A percentile compares a stretch with the other conserved stretches of the same genome.
These are phyloP conservation scores for Andrena bucephala DNA, from an alignment of 2,888 invertebrate genomes.

Conservation along the genomic window DNA sequence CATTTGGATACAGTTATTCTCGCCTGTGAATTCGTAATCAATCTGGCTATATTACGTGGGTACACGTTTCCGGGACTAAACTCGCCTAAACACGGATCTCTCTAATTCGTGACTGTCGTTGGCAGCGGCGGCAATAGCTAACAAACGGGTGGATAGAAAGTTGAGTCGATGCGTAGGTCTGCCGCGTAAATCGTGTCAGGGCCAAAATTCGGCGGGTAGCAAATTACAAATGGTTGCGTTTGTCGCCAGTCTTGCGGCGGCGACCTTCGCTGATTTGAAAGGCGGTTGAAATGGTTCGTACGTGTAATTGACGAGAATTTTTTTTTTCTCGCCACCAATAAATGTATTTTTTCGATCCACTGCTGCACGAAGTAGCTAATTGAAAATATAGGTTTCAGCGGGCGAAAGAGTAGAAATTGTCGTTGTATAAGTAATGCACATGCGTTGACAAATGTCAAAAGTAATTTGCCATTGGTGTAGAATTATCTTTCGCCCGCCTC, in stretches of 20 bases:
- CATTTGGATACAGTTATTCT: too few relatives aligned
- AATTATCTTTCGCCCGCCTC: too few relatives aligned
- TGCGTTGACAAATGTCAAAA: too few relatives aligned
- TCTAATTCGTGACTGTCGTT: slow-evolving; percentile 12
- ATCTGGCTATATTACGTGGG: too few relatives aligned
- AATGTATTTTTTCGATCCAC: neutral
- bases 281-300: slow-evolving; percentile 4
- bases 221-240: slow-evolving; percentile 46
- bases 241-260: slow-evolving; percentile 9
- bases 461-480: too few relatives aligned
- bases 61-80: neutral
- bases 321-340: neutral
- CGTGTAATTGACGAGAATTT: neutral
- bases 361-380: too few relatives aligned
- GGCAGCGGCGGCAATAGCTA: neutral
- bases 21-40: too few relatives aligned
- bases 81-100: neutral
- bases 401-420: too few relatives aligned
- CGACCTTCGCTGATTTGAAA: slow-evolving; percentile 19
- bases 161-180: slow-evolving; percentile 47
- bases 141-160: slow-evolving; percentile 52
- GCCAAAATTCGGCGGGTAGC: slow-evolving; percentile 68
- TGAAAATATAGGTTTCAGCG: too few relatives aligned
- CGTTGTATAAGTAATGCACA: too few relatives aligned
- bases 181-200: slow-evolving; percentile 69